These are phyloP conservation scores for Neoniphon sammara DNA, from an alignment of 2,797 vertebrate species.

Conservation along the genomic window DNA sequence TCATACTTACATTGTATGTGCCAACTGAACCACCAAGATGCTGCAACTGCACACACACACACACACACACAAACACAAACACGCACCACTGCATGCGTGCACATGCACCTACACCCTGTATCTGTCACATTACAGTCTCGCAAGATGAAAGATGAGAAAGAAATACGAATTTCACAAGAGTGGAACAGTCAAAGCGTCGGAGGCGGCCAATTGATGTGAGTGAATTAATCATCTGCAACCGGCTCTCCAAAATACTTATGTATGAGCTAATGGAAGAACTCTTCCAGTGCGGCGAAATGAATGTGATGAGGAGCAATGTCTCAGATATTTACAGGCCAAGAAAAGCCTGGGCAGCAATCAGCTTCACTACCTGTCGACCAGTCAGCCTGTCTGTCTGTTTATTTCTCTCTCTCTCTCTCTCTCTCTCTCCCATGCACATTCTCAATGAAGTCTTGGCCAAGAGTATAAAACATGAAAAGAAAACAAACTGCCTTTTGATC, in stretches of 20 bases:
- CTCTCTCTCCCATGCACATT: slow-evolving; percentile 16
- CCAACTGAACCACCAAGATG: slow-evolving; percentile 24
- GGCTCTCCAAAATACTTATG: slow-evolving; percentile 56
- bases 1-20: not conserved
- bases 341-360: slow-evolving; percentile 42
- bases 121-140: slow-evolving; percentile 44
- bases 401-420: slow-evolving; percentile 18
- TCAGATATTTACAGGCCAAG: slow-evolving; percentile 63
- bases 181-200: slow-evolving; percentile 52
- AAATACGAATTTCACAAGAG: slow-evolving; percentile 65
- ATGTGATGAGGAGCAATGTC: slow-evolving; percentile 66
- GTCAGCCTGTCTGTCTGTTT: slow-evolving; percentile 33
- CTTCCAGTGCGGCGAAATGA: slow-evolving; percentile 50
- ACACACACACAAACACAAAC: slow-evolving; percentile 15
- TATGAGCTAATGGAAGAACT: slow-evolving; percentile 70
- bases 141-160: slow-evolving; percentile 64
- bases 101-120: slow-evolving; percentile 32
- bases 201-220: slow-evolving; percentile 57
- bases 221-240: slow-evolving; percentile 67
- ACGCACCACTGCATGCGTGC: not conserved
- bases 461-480: slow-evolving; percentile 69
- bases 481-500: slow-evolving; percentile 79
- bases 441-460: slow-evolving; percentile 52
- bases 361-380: slow-evolving; percentile 45
- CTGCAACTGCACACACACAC: slow-evolving; percentile 10